Evolutionary conservation across 2,888 invertebrate genomes (phyloP), one percentile per base, ranked within the genome.

Genomic region (Lumbricus terrestris): DNA sequence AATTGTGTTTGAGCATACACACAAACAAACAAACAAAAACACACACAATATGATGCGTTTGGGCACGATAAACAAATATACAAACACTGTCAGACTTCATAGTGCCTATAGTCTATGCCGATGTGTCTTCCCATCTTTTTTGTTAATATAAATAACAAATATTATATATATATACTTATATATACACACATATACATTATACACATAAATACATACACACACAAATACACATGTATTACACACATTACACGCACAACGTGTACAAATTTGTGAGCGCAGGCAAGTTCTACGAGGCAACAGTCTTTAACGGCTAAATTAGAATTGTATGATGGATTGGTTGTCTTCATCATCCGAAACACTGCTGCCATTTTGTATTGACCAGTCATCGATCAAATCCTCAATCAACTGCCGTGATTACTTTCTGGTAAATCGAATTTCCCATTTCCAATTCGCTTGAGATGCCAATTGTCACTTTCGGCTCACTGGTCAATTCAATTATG

Each of bases 331-430:
- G 8, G 69, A 69, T n/a, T 69, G 69, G n/a, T n/a, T 69, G 69
- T 69, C 69, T 69, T 69, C 69, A n/a, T n/a, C n/a, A n/a, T n/a
- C n/a, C n/a, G n/a, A n/a, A n/a, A n/a, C n/a, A n/a, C n/a, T 69
- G 69, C n/a, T 11, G 69, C n/a, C 8, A 69, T 69, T 69, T 69
- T 13, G n/a, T 69, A 20, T 8, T 29, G n/a, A n/a, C 0, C 69
- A 69, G 69, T n/a, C 69, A 69, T 69, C 69, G n/a, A 69, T 69
- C 69, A 69, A 69, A n/a, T 69, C 69, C 69, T n/a, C n/a, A n/a
- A 69, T 69, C n/a, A 69, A 69, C 8, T 69, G 69, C 69, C 69
- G 29, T 69, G n/a, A 69, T 69, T 69, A 69, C 1, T 69, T 69
- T 69, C 69, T 69, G 29, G 69, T n/a, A 29, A 69, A 69, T 69